Percentiles rank a stretch among this genome's conserved stretches.
These are phyloP conservation scores for Eupithecia centaureata DNA, from an alignment of 2,888 invertebrate species.

Conservation along the genomic window DNA sequence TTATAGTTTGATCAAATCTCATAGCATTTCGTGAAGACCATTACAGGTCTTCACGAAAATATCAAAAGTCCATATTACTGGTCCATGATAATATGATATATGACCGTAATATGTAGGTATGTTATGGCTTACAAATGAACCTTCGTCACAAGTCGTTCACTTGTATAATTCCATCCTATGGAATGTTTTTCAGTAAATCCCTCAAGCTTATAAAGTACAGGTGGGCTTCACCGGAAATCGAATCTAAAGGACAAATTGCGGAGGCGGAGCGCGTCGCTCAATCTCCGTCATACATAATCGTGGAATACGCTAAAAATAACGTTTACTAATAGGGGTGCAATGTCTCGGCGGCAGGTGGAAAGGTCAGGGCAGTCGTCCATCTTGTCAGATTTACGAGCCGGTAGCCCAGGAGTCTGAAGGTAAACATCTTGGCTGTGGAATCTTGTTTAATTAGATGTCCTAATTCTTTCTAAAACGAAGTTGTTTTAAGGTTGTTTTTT, in stretches of 20 bases:
- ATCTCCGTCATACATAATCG: slow-evolving; percentile 30
- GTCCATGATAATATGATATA: no score
- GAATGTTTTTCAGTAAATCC: not conserved
- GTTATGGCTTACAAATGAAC: not conserved
- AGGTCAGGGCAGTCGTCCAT: slow-evolving; percentile 69
- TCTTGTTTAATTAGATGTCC: not conserved
- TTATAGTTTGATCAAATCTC: no score
- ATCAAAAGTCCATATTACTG: not conserved
- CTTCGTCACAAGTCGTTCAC: no score
- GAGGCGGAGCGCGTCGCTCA: slow-evolving; percentile 18
- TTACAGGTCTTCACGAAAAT: not conserved
- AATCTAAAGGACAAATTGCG: slow-evolving; percentile 23
- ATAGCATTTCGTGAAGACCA: no score
- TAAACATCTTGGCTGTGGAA: not conserved
- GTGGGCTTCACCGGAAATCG: slow-evolving; percentile 20
- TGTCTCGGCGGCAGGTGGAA: slow-evolving; percentile 54
- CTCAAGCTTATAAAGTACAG: not conserved
- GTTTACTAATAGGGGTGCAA: slow-evolving; percentile 51
- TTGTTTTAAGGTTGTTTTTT: not conserved
- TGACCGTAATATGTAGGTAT: not conserved
- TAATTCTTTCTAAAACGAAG: not conserved
- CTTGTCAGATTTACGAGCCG: slow-evolving; percentile 70
- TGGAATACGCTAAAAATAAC: slow-evolving; percentile 35
- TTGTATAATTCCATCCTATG: not conserved
- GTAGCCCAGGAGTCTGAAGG: slow-evolving; percentile 35